Percentiles rank a stretch among this genome's conserved stretches.
Evolutionary conservation across 1,140 invertebrate species (phyloP).

Genomic region (Adoxophyes honmai): DNA sequence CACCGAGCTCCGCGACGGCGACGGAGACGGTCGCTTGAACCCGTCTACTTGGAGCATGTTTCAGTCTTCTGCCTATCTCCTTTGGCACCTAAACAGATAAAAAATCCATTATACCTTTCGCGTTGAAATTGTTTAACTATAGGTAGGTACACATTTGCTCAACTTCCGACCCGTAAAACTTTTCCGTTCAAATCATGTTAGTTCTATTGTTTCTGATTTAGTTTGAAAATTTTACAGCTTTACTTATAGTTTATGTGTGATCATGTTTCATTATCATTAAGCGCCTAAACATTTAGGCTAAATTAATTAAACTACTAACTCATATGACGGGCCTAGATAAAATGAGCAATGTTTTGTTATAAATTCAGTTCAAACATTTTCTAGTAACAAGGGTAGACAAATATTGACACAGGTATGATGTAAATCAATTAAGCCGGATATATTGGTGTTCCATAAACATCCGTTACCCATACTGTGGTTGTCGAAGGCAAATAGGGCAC

Average conservation of each 20-base stretch:
- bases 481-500: too few species aligned
- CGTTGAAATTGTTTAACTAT: background rate
- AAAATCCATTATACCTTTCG: background rate
- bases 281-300: too few species aligned
- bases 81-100: background rate
- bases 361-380: background rate
- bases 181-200: background rate
- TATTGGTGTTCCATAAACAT: too few species aligned
- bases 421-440: too few species aligned
- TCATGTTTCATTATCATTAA: too few species aligned
- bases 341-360: background rate
- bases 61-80: slow-evolving; percentile 14
- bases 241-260: too few species aligned
- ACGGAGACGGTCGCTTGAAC: slow-evolving; percentile 60
- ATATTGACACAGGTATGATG: too few species aligned
- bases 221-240: background rate
- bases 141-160: background rate
- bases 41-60: slow-evolving; percentile 64
- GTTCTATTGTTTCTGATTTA: background rate
- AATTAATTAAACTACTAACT: too few species aligned
- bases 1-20: slow-evolving; percentile 64
- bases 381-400: too few species aligned
- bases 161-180: background rate
- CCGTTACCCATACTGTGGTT: too few species aligned
- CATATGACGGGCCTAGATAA: too few species aligned